A percentile compares a stretch with the other conserved stretches of the same genome.
These are phyloP conservation scores for Laticauda colubrina DNA, from an alignment of 2,113 vertebrate genomes.

Conservation along the genomic window DNA sequence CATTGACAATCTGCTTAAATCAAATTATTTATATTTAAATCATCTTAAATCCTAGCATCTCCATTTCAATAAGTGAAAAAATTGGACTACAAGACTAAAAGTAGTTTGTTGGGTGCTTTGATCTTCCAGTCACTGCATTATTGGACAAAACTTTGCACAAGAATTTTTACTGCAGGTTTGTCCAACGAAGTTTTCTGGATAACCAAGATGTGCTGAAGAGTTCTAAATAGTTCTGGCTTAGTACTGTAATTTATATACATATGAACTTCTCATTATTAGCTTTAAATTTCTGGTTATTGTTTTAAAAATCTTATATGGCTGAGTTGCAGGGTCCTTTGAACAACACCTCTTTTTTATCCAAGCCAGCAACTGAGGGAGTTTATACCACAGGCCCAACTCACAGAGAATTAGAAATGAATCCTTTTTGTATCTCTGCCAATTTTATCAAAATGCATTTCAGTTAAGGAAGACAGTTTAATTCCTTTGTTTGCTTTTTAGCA, in stretches of 20 bases:
- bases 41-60: background rate
- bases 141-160: background rate
- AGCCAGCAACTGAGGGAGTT: background rate
- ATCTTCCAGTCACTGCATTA: background rate
- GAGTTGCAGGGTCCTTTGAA: background rate
- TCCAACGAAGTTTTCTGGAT: background rate
- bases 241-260: background rate
- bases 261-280: background rate
- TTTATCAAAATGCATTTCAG: background rate
- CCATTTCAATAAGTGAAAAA: background rate
- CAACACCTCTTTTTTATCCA: background rate
- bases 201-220: background rate
- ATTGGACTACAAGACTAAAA: background rate
- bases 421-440: background rate
- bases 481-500: background rate
- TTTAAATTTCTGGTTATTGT: background rate
- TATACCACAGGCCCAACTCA: background rate
- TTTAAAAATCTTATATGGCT: background rate
- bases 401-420: background rate
- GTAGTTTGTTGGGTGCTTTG: background rate
- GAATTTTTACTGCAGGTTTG: background rate
- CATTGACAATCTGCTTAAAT: background rate
- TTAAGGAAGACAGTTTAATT: background rate
- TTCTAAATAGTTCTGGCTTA: background rate
- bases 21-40: background rate